These are phyloP conservation scores for Melieria omissa DNA, from an alignment of 2,888 invertebrate genomes.

Conservation along the genomic window DNA sequence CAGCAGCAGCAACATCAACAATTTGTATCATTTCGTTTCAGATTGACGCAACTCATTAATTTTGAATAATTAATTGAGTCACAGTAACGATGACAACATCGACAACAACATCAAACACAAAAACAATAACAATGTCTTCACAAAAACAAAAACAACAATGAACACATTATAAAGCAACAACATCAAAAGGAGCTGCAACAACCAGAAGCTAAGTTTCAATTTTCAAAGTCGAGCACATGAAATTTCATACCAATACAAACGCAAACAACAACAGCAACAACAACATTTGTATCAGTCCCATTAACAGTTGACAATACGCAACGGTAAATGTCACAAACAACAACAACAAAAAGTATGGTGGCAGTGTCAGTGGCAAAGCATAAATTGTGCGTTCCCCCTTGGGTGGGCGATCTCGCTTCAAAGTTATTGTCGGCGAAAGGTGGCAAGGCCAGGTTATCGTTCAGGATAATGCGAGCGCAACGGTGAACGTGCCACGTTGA, in stretches of 20 bases:
- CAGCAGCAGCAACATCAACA: background rate
- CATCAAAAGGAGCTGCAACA: background rate
- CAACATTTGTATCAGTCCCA: background rate
- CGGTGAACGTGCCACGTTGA: too few relatives aligned
- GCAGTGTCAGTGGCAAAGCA: too few relatives aligned
- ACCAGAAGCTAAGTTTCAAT: background rate
- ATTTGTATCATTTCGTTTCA: constrained; percentile 9
- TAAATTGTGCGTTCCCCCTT: too few relatives aligned
- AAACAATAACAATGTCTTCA: background rate
- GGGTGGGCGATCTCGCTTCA: too few relatives aligned
- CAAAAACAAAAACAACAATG: too few relatives aligned
- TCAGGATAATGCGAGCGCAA: too few relatives aligned
- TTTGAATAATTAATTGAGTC: constrained; percentile 24
- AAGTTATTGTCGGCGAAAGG: too few relatives aligned
- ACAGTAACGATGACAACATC: background rate
- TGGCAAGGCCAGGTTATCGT: too few relatives aligned
- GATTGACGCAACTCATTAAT: constrained; percentile 22
- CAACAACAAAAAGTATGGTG: background rate
- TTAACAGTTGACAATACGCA: background rate
- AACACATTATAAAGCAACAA: too few relatives aligned
- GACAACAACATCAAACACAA: background rate
- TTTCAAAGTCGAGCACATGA: constrained; percentile 1
- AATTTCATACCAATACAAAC: too few relatives aligned
- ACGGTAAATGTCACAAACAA: background rate
- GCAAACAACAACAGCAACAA: background rate